Conservation (phyloP, 2,797 vertebrate species). For the Morus bassanus region DNA sequence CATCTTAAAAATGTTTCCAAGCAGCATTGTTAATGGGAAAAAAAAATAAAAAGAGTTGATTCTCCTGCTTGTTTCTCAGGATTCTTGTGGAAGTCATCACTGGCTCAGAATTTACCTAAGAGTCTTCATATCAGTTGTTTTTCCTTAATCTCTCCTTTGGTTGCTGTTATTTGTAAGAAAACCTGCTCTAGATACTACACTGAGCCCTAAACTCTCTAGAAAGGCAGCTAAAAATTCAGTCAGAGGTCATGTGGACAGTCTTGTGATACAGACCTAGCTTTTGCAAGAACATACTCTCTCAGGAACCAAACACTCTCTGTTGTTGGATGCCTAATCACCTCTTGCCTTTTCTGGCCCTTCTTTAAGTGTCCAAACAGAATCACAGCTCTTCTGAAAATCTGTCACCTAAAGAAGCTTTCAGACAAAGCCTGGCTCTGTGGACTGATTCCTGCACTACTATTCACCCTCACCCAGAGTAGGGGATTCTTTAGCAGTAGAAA, state of each 20-base stretch:
- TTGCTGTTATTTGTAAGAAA: neutral
- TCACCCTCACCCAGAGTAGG: neutral
- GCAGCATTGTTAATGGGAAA: neutral
- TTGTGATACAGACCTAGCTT: neutral
- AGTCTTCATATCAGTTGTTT: neutral
- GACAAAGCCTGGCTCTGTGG: neutral
- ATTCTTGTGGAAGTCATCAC: neutral
- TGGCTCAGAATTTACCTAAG: neutral
- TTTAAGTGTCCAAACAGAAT: neutral
- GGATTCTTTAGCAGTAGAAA: neutral
- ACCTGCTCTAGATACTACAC: neutral
- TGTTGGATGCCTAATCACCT: neutral
- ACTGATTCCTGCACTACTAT: neutral
- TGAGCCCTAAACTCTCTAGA: neutral
- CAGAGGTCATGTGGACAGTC: neutral
- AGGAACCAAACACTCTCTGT: neutral
- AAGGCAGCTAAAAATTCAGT: neutral
- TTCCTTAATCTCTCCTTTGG: neutral
- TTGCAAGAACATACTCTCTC: neutral
- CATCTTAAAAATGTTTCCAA: no score
- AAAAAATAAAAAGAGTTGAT: neutral
- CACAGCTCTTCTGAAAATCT: neutral
- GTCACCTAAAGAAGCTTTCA: neutral
- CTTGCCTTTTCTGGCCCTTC: neutral
- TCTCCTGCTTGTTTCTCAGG: neutral